Evolutionary conservation across 2,888 invertebrate species (phyloP).

Genomic region (Gryllus longicercus): DNA sequence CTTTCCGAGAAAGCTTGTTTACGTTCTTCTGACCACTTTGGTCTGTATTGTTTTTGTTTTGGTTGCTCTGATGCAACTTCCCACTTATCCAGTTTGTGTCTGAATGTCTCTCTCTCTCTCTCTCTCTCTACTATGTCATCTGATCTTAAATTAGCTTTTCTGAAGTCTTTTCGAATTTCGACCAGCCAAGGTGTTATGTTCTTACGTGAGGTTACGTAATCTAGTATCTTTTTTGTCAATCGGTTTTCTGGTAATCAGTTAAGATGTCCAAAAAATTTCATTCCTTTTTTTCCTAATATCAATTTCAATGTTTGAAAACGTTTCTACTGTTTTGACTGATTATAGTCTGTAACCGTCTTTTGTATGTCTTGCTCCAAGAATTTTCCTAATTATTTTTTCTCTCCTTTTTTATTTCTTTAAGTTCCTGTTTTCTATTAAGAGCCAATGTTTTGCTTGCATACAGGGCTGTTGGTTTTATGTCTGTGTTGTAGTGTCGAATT

Average conservation of each 20-base stretch:
- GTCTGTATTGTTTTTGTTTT: neutral
- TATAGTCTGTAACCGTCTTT: too few relatives aligned
- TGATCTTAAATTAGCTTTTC: neutral
- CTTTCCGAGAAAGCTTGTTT: too few relatives aligned
- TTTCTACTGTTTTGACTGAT: too few relatives aligned
- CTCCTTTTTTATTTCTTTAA: neutral
- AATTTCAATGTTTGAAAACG: neutral
- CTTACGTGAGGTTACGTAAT: neutral
- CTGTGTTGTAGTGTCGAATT: constrained; percentile 27
- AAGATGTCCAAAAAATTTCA: neutral
- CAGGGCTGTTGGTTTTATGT: constrained; percentile 24
- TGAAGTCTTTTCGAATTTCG: too few relatives aligned
- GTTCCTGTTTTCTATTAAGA: constrained; percentile 18
- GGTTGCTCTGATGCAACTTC: neutral
- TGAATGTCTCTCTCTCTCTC: neutral
- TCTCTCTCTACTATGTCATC: neutral
- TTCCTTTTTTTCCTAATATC: neutral
- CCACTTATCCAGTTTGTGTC: neutral
- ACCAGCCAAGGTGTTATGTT: neutral
- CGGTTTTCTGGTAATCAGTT: neutral
- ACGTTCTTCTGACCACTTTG: too few relatives aligned
- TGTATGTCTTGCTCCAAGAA: too few relatives aligned
- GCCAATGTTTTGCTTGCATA: constrained; percentile 26
- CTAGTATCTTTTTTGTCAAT: too few relatives aligned
- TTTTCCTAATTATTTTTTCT: neutral